Percentiles rank a stretch among this genome's conserved stretches.
Conservation (phyloP, 2,113 vertebrate species). For the Hippocampus zosterae region DNA sequence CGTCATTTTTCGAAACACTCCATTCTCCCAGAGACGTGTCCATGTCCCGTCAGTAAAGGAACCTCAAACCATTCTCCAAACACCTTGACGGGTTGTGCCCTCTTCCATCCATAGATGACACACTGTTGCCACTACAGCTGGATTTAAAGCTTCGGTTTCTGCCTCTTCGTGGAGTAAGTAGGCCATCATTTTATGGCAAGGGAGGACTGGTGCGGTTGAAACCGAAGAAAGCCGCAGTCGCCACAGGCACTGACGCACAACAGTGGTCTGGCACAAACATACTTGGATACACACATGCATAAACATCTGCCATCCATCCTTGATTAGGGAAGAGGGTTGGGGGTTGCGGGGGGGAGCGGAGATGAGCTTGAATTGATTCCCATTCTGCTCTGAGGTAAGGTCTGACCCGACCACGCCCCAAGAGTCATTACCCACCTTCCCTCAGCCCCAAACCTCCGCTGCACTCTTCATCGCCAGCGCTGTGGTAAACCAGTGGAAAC, state of each 20-base stretch:
- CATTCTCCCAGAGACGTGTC: slow-evolving; percentile 19
- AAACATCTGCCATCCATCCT: slow-evolving; percentile 52
- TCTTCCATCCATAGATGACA: neutral
- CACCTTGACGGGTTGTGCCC: slow-evolving; percentile 6
- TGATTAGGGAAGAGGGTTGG: neutral
- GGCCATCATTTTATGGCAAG: slow-evolving; percentile 42
- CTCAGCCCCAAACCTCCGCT: slow-evolving; percentile 35
- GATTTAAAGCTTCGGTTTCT: slow-evolving; percentile 29
- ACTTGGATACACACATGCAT: slow-evolving; percentile 19
- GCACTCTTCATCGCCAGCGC: slow-evolving; percentile 29
- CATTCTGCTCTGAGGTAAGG: slow-evolving; percentile 33
- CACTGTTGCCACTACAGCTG: slow-evolving; percentile 28
- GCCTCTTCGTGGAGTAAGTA: slow-evolving; percentile 43
- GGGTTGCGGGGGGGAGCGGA: neutral
- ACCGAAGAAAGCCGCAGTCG: slow-evolving; percentile 32
- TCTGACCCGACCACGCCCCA: slow-evolving; percentile 46
- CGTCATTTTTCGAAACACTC: slow-evolving; percentile 38
- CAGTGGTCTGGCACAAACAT: slow-evolving; percentile 17
- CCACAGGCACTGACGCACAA: slow-evolving; percentile 31
- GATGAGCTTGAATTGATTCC: slow-evolving; percentile 20
- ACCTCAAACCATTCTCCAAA: slow-evolving; percentile 16
- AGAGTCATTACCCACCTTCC: slow-evolving; percentile 47
- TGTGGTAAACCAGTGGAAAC: slow-evolving; percentile 51
- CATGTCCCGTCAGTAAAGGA: slow-evolving; percentile 19
- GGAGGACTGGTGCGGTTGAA: slow-evolving; percentile 33